Conservation (phyloP, 1,140 invertebrate species). For the Heliothis subflexa region DNA sequence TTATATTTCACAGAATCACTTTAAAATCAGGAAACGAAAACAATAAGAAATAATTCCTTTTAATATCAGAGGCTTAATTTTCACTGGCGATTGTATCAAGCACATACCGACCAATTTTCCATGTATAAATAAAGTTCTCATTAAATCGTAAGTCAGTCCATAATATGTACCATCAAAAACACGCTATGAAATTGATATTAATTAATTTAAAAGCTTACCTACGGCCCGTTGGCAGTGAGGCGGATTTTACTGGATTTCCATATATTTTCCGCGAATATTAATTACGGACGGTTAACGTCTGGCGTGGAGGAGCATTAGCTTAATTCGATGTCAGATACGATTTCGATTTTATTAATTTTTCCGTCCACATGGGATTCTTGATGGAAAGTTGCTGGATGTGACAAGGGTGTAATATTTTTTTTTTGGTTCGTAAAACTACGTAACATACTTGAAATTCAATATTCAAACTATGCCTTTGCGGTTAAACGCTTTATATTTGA, state of each 20-base stretch:
- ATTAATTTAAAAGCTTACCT: slow-evolving; percentile 51
- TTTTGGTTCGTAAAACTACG: too few species aligned
- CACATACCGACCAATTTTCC: neutral
- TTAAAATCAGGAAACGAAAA: neutral
- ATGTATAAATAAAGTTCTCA: slow-evolving; percentile 10
- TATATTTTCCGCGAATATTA: slow-evolving; percentile 70
- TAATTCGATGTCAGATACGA: slow-evolving; percentile 66
- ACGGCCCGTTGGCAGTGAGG: slow-evolving; percentile 12
- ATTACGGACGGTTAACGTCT: slow-evolving; percentile 70
- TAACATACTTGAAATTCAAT: too few species aligned
- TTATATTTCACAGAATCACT: neutral
- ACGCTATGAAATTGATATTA: slow-evolving; percentile 41
- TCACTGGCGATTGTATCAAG: neutral
- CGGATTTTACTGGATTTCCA: slow-evolving; percentile 54
- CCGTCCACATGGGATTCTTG: slow-evolving; percentile 51
- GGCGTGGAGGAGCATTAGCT: slow-evolving; percentile 65
- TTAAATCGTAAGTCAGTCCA: slow-evolving; percentile 8
- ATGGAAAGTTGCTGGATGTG: slow-evolving; percentile 51
- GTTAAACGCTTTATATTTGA: too few species aligned
- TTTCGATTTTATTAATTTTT: slow-evolving; percentile 73
- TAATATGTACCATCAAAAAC: slow-evolving; percentile 31
- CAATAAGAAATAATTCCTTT: neutral
- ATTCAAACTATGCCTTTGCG: too few species aligned
- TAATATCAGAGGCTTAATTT: neutral
- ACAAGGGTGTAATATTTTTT: neutral